These are phyloP conservation scores for Pocillopora grandis DNA, from an alignment of 92 coral and sea anemone species.

Conservation along the genomic window DNA sequence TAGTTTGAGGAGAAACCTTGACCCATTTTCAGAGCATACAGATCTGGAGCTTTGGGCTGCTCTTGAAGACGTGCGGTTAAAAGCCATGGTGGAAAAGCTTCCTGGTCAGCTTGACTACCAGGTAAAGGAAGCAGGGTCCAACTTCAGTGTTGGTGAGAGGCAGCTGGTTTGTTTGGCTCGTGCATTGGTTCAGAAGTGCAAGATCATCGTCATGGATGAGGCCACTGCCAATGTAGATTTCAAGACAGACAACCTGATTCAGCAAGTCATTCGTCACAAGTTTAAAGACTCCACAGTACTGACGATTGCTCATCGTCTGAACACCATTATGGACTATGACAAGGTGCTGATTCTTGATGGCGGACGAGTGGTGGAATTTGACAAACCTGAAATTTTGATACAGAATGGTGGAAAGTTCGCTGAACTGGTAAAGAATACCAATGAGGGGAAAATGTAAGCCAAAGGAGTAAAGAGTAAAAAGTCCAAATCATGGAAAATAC, in stretches of 20 bases:
- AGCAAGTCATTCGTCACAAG: slow-evolving; percentile 7
- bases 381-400: slow-evolving; percentile 7
- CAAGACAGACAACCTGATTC: slow-evolving; percentile 3
- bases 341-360: slow-evolving; percentile 10
- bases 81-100: slow-evolving; percentile 17
- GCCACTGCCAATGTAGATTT: slow-evolving; percentile 34
- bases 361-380: slow-evolving; percentile 11
- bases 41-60: slow-evolving; percentile 38
- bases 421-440: background rate
- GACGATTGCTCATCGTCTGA: slow-evolving; percentile 3
- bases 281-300: slow-evolving; percentile 5
- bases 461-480: no score
- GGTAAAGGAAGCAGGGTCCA: slow-evolving; percentile 24
- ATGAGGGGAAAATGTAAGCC: background rate
- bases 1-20: slow-evolving; percentile 30
- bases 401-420: background rate
- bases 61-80: slow-evolving; percentile 39
- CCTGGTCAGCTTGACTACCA: slow-evolving; percentile 27
- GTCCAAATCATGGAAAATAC: no score
- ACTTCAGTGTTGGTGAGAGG: slow-evolving; percentile 49
- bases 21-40: slow-evolving; percentile 15
- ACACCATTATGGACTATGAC: slow-evolving; percentile 3
- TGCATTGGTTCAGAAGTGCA: slow-evolving; percentile 29
- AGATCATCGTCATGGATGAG: slow-evolving; percentile 42
- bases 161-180: slow-evolving; percentile 48